Percentiles rank a stretch among this genome's conserved stretches.
Evolutionary conservation across 2,797 vertebrate species (phyloP).

Genomic region (Melanotaenia trifasciata): DNA sequence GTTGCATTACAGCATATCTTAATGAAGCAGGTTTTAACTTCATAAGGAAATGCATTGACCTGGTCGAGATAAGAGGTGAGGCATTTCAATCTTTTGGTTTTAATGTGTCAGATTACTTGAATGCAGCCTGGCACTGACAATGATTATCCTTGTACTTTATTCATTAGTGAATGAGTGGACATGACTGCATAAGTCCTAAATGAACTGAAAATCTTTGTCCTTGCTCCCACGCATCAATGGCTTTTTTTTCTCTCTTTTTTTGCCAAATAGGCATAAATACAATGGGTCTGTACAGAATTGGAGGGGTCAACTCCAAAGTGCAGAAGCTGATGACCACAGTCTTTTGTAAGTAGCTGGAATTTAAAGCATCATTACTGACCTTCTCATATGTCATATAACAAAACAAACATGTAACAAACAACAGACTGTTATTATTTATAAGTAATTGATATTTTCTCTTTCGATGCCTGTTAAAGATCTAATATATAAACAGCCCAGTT

Average conservation of each 20-base stretch:
- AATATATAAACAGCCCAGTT: neutral
- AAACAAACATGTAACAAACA: constrained; percentile 2
- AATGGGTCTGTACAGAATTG: constrained; percentile 95
- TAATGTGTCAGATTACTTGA: constrained; percentile 33
- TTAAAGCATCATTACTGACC: neutral
- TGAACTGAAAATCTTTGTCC: constrained; percentile 9
- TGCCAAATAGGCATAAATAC: constrained; percentile 88
- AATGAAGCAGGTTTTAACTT: constrained; percentile 99
- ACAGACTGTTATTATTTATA: neutral
- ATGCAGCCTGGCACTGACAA: constrained; percentile 1
- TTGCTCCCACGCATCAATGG: neutral
- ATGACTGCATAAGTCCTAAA: neutral
- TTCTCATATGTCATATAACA: neutral
- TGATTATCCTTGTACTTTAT: constrained; percentile 24
- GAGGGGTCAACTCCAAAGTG: constrained; percentile 98
- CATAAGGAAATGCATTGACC: constrained; percentile 93
- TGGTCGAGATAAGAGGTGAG: constrained; percentile 92
- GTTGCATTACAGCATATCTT: constrained; percentile 88
- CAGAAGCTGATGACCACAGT: constrained; percentile 96
- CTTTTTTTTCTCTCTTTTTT: neutral
- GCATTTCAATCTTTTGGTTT: constrained; percentile 38
- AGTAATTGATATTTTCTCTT: neutral
- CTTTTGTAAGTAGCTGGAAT: constrained; percentile 88
- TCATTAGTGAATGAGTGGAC: constrained; percentile 10
- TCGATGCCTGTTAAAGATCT: neutral